phyloP scores from a whole-genome alignment of 2,113 vertebrate species.

The Tiliqua scincoides region DNA sequence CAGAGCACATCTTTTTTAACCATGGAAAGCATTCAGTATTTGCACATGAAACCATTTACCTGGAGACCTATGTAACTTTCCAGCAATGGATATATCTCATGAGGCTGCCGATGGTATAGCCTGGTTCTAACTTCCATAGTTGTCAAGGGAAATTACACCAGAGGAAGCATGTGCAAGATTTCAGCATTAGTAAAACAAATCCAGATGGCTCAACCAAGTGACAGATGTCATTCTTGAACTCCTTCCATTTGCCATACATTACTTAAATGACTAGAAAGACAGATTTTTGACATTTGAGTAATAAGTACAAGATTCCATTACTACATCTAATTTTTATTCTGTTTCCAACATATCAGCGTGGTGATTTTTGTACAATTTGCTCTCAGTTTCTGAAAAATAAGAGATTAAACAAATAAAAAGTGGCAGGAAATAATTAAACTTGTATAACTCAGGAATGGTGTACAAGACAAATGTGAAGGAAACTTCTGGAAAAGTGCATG shows the following conservation, averaged over 20 bases:
- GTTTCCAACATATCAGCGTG: not conserved
- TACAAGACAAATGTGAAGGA: not conserved
- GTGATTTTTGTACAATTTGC: not conserved
- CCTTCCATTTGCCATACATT: not conserved
- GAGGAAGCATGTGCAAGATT: not conserved
- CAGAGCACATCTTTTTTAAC: not conserved
- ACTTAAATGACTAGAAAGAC: slow-evolving; percentile 1
- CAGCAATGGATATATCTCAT: not conserved
- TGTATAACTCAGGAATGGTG: not conserved
- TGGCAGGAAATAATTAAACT: not conserved
- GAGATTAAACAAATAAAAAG: not conserved
- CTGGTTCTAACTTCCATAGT: not conserved
- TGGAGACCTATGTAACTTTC: not conserved
- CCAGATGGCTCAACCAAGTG: slow-evolving; percentile 13
- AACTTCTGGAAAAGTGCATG: not conserved
- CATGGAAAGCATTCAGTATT: not conserved
- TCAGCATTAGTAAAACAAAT: not conserved
- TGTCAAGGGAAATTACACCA: not conserved
- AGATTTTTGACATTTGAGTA: not conserved
- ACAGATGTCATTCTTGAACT: slow-evolving; percentile 1
- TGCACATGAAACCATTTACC: not conserved
- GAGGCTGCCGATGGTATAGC: not conserved
- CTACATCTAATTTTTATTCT: slow-evolving; percentile 2
- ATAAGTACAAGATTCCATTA: slow-evolving; percentile 16
- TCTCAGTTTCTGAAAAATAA: not conserved